phyloP scores from a whole-genome alignment of 2,113 vertebrate species.

The Urocynchramus pylzowi region DNA sequence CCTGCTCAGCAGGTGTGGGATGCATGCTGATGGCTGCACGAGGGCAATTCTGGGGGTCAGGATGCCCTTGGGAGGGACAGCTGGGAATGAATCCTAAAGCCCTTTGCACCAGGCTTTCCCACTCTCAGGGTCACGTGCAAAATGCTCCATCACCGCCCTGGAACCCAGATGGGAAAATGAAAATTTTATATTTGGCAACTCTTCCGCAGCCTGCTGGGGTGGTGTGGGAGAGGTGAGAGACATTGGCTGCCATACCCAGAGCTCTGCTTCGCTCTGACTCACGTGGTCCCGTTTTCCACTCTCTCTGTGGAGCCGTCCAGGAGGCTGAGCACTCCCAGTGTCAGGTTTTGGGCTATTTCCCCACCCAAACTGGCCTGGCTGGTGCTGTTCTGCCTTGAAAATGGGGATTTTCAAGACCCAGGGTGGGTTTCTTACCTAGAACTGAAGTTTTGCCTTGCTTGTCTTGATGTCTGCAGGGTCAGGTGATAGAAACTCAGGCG shows the following conservation, averaged over 20 bases:
- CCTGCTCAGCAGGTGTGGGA: not conserved
- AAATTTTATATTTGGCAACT: not conserved
- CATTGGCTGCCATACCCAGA: accelerated
- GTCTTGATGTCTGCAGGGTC: not conserved
- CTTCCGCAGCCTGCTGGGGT: not conserved
- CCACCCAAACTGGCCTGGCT: not conserved
- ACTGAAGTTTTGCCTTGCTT: not conserved
- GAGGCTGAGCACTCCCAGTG: accelerated
- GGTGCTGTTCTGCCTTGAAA: not conserved
- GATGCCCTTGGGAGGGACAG: not conserved
- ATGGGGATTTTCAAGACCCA: not conserved
- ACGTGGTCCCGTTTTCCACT: not conserved
- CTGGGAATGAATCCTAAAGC: not conserved
- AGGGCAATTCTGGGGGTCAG: not conserved
- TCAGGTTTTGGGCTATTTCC: not conserved
- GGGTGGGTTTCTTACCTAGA: not conserved
- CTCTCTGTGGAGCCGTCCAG: accelerated
- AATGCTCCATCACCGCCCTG: accelerated
- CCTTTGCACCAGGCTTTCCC: not conserved
- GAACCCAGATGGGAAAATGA: not conserved
- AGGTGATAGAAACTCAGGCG: not conserved
- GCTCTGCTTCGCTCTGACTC: not conserved
- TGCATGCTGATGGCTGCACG: accelerated
- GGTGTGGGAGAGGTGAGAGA: not conserved
- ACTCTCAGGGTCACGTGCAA: accelerated